Conservation (phyloP, 2,888 invertebrate genomes). For the Leptothorax acervorum region DNA sequence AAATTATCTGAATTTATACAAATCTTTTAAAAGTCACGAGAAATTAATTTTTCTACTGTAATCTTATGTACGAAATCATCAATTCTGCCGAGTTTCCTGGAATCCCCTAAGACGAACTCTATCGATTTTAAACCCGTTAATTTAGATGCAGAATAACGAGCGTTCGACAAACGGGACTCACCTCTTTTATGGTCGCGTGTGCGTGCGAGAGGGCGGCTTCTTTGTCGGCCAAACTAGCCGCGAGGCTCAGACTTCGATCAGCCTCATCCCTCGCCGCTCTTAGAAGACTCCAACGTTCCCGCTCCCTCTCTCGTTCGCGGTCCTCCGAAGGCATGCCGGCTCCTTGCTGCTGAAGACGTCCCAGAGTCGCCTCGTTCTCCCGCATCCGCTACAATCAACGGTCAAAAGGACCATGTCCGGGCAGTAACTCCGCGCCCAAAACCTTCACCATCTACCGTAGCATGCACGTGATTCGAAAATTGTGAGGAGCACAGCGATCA, state of each 20-base stretch:
- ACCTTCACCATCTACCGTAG: constrained; percentile 78
- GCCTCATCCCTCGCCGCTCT: constrained; percentile 96
- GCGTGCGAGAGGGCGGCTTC: constrained; percentile 95
- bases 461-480: constrained; percentile 52
- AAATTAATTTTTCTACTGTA: neutral
- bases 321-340: constrained; percentile 95
- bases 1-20: neutral
- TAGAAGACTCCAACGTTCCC: constrained; percentile 95
- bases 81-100: neutral
- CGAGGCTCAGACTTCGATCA: constrained; percentile 94
- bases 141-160: constrained; percentile 13
- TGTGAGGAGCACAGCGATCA: constrained; percentile 4
- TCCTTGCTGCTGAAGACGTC: constrained; percentile 95
- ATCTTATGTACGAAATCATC: neutral
- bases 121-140: constrained; percentile 48
- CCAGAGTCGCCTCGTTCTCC: constrained; percentile 92
- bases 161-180: constrained; percentile 80
- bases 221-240: constrained; percentile 94
- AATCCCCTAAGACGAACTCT: neutral
- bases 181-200: constrained; percentile 94
- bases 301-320: constrained; percentile 91
- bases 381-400: constrained; percentile 89
- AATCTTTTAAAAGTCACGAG: neutral
- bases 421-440: constrained; percentile 82
- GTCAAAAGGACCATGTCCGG: constrained; percentile 83